Percentiles rank a stretch among this genome's conserved stretches.
phyloP scores from a whole-genome alignment of 2,888 invertebrate species.

The Eupithecia inturbata region DNA sequence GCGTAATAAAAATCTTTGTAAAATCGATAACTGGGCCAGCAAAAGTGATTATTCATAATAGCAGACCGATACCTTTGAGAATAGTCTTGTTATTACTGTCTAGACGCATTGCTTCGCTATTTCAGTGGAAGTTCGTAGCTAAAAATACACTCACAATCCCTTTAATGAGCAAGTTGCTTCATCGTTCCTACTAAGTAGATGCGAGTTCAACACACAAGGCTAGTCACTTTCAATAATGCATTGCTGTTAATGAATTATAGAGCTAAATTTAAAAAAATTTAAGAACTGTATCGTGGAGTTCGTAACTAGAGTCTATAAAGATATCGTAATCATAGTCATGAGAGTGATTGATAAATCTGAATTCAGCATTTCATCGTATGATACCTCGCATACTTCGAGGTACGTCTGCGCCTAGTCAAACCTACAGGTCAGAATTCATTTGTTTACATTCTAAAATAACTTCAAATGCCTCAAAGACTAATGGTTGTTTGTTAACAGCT shows the following conservation, averaged over 20 bases:
- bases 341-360: neutral
- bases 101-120: neutral
- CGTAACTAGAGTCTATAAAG: too few species aligned
- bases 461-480: too few species aligned
- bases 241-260: neutral
- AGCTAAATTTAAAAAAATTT: neutral
- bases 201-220: slow-evolving; percentile 26
- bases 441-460: too few species aligned
- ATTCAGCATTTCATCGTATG: neutral
- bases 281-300: neutral
- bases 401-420: too few species aligned
- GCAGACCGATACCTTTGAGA: neutral
- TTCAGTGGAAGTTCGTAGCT: neutral
- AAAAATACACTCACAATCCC: slow-evolving; percentile 13
- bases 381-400: neutral
- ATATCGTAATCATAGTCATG: neutral
- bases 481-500: too few species aligned
- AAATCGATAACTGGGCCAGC: neutral
- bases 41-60: neutral
- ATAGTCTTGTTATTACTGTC: neutral
- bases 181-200: slow-evolving; percentile 9
- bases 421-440: too few species aligned
- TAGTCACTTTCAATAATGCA: slow-evolving; percentile 30
- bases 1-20: neutral
- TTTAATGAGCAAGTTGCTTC: slow-evolving; percentile 25